A percentile compares a stretch with the other conserved stretches of the same genome.
phyloP scores from a whole-genome alignment of 1,140 invertebrate genomes.

The Drosophila pandora region DNA sequence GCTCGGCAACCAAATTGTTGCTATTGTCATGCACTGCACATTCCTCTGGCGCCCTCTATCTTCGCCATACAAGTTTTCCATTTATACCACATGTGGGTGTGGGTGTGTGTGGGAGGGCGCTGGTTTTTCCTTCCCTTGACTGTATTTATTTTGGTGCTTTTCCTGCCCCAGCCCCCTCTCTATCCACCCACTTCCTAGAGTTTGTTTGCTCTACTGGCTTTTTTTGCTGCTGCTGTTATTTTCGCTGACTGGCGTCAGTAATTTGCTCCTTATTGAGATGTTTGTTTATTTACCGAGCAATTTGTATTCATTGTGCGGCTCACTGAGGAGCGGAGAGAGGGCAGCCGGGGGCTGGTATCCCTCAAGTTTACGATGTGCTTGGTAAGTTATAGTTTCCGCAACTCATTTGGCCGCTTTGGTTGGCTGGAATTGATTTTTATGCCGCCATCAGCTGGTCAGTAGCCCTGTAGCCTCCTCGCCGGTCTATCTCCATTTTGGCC shows the following conservation, averaged over 20 bases:
- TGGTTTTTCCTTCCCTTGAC: slow-evolving; percentile 40
- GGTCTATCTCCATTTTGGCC: slow-evolving; percentile 22
- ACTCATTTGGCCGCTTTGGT: slow-evolving; percentile 77
- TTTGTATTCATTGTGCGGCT: slow-evolving; percentile 79
- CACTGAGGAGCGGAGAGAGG: slow-evolving; percentile 7
- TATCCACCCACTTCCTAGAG: slow-evolving; percentile 1
- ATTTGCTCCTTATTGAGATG: slow-evolving; percentile 83
- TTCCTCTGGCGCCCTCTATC: slow-evolving; percentile 6
- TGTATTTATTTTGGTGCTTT: slow-evolving; percentile 69
- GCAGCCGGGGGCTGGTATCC: slow-evolving; percentile 10
- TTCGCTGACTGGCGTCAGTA: slow-evolving; percentile 77
- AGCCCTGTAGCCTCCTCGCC: slow-evolving; percentile 16
- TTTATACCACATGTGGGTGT: slow-evolving; percentile 47
- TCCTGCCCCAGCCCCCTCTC: slow-evolving; percentile 5
- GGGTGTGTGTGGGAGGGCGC: slow-evolving; percentile 23
- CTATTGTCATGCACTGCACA: slow-evolving; percentile 75
- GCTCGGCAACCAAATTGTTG: slow-evolving; percentile 63
- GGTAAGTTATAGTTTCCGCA: slow-evolving; percentile 82
- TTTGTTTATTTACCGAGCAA: slow-evolving; percentile 82
- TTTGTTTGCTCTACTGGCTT: slow-evolving; percentile 39
- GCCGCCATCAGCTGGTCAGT: slow-evolving; percentile 49
- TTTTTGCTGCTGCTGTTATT: slow-evolving; percentile 39
- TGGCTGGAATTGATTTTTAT: slow-evolving; percentile 75
- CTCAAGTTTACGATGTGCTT: slow-evolving; percentile 56
- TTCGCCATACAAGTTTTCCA: slow-evolving; percentile 20